Evolutionary conservation across 2,797 vertebrate species (phyloP).

Genomic region (Leuciscus waleckii): DNA sequence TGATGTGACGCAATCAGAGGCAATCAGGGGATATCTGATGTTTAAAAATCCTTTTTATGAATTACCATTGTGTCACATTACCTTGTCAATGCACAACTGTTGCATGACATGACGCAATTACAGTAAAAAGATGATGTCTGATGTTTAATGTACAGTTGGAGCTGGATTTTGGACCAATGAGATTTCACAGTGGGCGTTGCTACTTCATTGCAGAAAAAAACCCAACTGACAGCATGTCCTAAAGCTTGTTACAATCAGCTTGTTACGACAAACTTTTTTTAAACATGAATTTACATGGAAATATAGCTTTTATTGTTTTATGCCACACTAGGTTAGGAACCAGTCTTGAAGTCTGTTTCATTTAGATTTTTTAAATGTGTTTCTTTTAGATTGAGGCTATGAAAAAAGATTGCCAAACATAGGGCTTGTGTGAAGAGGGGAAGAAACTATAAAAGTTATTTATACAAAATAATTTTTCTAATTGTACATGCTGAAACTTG

Average conservation of each 20-base stretch:
- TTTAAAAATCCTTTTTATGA: background rate
- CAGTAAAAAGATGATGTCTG: background rate
- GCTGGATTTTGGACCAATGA: background rate
- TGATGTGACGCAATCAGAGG: background rate
- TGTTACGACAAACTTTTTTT: background rate
- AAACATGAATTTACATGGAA: conserved; percentile 13
- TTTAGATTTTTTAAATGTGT: background rate
- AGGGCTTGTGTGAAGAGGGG: background rate
- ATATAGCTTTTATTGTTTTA: conserved; percentile 4
- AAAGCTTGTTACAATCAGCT: background rate
- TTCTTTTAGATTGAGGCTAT: conserved; percentile 8
- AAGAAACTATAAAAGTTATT: background rate
- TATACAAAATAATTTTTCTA: background rate
- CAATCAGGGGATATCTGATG: background rate
- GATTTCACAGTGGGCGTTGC: background rate
- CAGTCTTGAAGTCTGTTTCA: background rate
- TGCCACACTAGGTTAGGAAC: background rate
- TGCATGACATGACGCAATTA: background rate
- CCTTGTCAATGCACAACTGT: background rate
- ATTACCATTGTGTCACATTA: background rate
- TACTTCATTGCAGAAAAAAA: background rate
- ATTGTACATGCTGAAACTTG: conserved; percentile 14
- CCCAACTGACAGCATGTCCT: background rate
- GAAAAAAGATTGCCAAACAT: conserved; percentile 21
- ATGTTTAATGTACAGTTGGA: conserved; percentile 7